phyloP scores from a whole-genome alignment of 1,140 invertebrate genomes.

The Stegodyphus mimosarum region DNA sequence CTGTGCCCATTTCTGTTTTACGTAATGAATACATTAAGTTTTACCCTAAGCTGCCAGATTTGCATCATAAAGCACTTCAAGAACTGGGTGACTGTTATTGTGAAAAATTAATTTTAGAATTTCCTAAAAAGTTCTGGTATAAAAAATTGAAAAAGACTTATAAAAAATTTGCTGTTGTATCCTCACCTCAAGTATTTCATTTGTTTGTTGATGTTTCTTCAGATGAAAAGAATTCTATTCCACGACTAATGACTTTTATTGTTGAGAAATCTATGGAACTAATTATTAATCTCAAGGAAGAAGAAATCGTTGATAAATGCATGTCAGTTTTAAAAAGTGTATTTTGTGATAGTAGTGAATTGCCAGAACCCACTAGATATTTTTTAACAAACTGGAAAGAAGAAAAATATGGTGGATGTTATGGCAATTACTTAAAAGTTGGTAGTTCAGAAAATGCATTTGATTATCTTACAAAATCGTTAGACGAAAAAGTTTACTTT shows the following conservation, averaged over 20 bases:
- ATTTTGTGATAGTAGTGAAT: slow-evolving; percentile 27
- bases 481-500: slow-evolving; percentile 70
- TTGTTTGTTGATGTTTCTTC: slow-evolving; percentile 33
- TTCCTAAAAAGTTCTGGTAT: slow-evolving; percentile 69
- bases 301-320: slow-evolving; percentile 62
- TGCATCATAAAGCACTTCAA: slow-evolving; percentile 67
- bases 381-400: slow-evolving; percentile 70
- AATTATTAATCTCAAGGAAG: slow-evolving; percentile 23
- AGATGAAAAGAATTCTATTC: not conserved
- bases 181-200: slow-evolving; percentile 5
- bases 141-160: slow-evolving; percentile 65
- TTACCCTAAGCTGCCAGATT: slow-evolving; percentile 67
- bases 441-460: slow-evolving; percentile 67
- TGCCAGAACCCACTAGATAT: slow-evolving; percentile 68
- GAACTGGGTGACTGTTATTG: slow-evolving; percentile 69
- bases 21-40: slow-evolving; percentile 67
- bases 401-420: slow-evolving; percentile 67
- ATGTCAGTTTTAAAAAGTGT: slow-evolving; percentile 25
- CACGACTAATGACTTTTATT: slow-evolving; percentile 23
- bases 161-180: slow-evolving; percentile 62
- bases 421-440: slow-evolving; percentile 70
- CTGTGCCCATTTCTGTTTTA: slow-evolving; percentile 69
- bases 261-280: not conserved
- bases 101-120: slow-evolving; percentile 70
- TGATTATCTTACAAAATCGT: slow-evolving; percentile 67